Base-by-base conservation (phyloP, 2,888 invertebrate genomes). In the Megaustenia siamemsis region DNA sequence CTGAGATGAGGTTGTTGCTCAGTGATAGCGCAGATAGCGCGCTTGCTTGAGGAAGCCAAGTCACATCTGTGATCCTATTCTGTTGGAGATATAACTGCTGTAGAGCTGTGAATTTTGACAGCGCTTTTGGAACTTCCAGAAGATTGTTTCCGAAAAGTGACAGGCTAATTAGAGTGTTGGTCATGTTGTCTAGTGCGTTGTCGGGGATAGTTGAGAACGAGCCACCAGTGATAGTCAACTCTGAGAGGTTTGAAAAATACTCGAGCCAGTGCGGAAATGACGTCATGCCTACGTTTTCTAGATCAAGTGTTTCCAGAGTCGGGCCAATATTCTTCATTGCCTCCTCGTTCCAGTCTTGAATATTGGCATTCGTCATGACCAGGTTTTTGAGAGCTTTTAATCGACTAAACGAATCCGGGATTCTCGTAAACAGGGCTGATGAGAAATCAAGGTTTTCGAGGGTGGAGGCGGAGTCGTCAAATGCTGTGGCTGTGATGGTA, bases 261-360 rank as follows among this genome's bases (percentile, higher is more conserved):
- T 21, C 4, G 15, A 77, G 60, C 77, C 77, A 77, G 60, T 21
- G 21, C 2, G 77, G 77, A 60, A 60, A 77, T 24, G 63, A 38
- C 1, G 38, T 40, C 10, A 77, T 6, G 18, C 40, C 8, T 18
- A 38, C 38, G 40, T 45, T 38, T 24, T 53, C 40, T 1, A 77
- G 21, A 10, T n/a, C 28, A 15, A 77, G 35, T 1, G 3, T n/a
- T 18, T 77, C n/a, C 24, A 77, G 12, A 28, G 63, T 40, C 8
- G 21, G 28, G 0, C 77, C 77, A 28, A 77, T 60, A 5, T 38
- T 1, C 40, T 35, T 38, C 15, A 77, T 38, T 0, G 63, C 63
- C 1, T 56, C 60, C 24, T 38, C 63, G 38, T 77, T 77, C 77
- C 60, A 77, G 38, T 77, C 63, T 3, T 38, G 53, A 35, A 77